Base-by-base conservation (phyloP, 2,797 vertebrate species). In the Hirundo rustica region DNA sequence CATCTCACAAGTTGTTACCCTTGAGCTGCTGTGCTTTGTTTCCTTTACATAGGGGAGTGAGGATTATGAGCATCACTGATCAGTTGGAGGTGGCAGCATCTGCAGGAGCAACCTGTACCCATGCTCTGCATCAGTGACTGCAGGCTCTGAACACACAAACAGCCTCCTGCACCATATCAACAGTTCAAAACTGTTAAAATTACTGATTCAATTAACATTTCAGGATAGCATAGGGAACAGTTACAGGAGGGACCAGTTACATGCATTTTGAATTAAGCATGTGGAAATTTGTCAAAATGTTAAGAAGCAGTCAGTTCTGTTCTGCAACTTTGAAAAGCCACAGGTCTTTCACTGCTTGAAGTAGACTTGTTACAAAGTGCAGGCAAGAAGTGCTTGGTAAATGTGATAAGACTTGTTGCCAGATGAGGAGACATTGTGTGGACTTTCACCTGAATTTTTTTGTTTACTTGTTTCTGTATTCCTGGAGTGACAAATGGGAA, bases 381-480 rank as follows among this genome's bases (percentile, higher is more conserved):
- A 87, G 45, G 27, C 19, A 32, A 92, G 82, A 93, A 94, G 65
- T 80, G 70, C 44, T 77, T 66, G 58, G 57, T 84, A 81, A 89
- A 36, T 74, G 27, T 65, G 88, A 5, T 89, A 57, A 79, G 77
- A 34, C 26, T 85, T 0, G 3, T 61, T 77, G 70, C 53, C 91
- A 88, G 77, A 91, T 72, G 66, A 94, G 88, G 62, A 89, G 88
- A 61, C 42, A 61, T 36, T 42, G 19, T 2, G 6, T 93, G 90
- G 85, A 96, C 95, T 95, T 97, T 95, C n/a, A 94, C 92, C 94
- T 40, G 76, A 77, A 64, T 78, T 45, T 77, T 77, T 90, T 85
- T 96, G 73, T 95, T 95, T 94, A 90, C 93, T 85, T 93, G 92
- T 75, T 92, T 90, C 85, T 94, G 66, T 91, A 75, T 96, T 96